phyloP scores from a whole-genome alignment of 2,888 invertebrate genomes.

The Amblyjoppa proteus region DNA sequence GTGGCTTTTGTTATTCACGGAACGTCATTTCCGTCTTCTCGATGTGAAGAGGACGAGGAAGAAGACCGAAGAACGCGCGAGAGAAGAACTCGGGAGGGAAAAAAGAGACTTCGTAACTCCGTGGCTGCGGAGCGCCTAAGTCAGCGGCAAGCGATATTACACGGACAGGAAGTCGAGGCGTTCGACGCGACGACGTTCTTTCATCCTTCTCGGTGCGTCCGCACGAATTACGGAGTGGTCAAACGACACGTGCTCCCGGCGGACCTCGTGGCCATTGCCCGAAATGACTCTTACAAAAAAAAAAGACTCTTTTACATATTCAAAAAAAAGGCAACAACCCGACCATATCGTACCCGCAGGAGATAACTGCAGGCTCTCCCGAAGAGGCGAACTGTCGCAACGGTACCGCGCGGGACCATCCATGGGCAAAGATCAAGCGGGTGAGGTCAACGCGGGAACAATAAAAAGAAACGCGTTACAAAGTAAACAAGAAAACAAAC shows the following conservation, averaged over 20 bases:
- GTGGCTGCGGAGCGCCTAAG: constrained; percentile 12
- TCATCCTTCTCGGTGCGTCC: constrained; percentile 28
- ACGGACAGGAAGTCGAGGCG: constrained; percentile 68
- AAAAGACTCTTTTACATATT: not conserved
- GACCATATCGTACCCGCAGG: not conserved
- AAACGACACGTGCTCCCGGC: constrained; percentile 79
- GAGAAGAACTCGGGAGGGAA: constrained; percentile 58
- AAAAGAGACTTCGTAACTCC: constrained; percentile 13
- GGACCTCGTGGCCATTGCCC: constrained; percentile 13
- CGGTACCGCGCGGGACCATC: constrained; percentile 16
- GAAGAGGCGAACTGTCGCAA: constrained; percentile 21
- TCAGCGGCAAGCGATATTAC: constrained; percentile 43
- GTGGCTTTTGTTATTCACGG: constrained; percentile 75
- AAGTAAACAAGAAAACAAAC: constrained; percentile 7
- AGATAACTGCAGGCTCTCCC: constrained; percentile 23
- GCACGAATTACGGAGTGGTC: constrained; percentile 69
- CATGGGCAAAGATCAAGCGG: constrained; percentile 47
- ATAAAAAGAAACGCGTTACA: constrained; percentile 64
- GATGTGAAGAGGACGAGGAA: constrained; percentile 47
- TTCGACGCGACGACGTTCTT: constrained; percentile 41
- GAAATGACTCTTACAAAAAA: not conserved
- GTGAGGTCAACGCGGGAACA: constrained; percentile 65
- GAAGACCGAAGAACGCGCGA: constrained; percentile 58
- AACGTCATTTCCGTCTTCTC: constrained; percentile 78
- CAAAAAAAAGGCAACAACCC: not conserved